Conservation (phyloP, 1,140 invertebrate genomes). For the Sinonovacula constricta region DNA sequence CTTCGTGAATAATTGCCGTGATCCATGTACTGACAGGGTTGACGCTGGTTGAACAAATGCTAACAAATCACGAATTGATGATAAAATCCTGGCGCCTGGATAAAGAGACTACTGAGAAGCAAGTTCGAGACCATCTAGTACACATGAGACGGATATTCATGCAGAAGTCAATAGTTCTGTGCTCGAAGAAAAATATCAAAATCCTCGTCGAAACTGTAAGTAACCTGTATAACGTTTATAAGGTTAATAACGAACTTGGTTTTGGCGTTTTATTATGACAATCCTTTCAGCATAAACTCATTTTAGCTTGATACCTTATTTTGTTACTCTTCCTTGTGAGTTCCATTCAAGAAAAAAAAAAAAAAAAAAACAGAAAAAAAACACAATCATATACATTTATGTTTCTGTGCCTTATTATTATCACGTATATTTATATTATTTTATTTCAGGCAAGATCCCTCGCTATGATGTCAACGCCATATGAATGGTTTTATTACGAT, state of each 20-base stretch:
- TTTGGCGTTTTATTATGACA: no score
- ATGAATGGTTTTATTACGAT: conserved; percentile 73
- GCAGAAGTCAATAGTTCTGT: conserved; percentile 67
- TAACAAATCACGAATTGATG: conserved; percentile 68
- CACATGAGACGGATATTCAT: conserved; percentile 72
- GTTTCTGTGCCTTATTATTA: no score
- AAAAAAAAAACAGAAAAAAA: no score
- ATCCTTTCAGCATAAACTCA: no score
- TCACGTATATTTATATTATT: no score
- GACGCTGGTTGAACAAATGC: conserved; percentile 65
- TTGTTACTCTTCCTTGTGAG: no score
- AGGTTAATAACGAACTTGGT: no score
- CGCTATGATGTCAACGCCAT: conserved; percentile 73
- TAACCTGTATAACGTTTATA: no score
- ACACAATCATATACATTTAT: no score
- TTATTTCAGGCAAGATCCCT: conserved; percentile 68
- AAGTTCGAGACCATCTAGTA: conserved; percentile 67
- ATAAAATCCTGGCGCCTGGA: conserved; percentile 70
- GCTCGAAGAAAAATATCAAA: conserved; percentile 60
- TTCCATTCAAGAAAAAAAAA: no score
- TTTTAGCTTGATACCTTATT: no score
- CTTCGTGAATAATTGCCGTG: no score
- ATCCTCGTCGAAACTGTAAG: conserved; percentile 65
- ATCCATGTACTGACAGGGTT: conserved; percentile 61
- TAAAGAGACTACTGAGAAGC: conserved; percentile 17